Conservation (phyloP, 2,888 invertebrate genomes). For the Limnephilus auricula region DNA sequence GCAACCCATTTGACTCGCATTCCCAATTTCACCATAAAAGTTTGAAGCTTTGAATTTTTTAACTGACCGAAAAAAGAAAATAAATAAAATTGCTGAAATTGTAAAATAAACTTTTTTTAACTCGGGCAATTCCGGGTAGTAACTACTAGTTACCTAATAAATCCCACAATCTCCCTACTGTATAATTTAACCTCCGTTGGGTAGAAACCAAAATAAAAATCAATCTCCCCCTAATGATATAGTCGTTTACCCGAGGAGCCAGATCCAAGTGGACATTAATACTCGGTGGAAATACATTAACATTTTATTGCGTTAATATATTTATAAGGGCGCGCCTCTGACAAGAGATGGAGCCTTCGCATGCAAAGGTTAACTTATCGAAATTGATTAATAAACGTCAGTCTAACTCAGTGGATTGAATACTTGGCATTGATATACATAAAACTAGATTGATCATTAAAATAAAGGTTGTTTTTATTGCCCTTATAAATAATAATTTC, state of each 20-base stretch:
- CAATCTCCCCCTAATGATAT: conserved; percentile 55
- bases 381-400: conserved; percentile 34
- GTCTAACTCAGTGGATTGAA: conserved; percentile 5
- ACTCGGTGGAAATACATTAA: conserved; percentile 64
- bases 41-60: too few species aligned
- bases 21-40: too few species aligned
- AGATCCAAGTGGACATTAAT: conserved; percentile 63
- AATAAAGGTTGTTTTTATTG: not conserved
- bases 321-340: conserved; percentile 56
- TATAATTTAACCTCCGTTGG: not conserved
- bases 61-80: too few species aligned
- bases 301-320: conserved; percentile 66
- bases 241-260: conserved; percentile 22
- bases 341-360: conserved; percentile 44
- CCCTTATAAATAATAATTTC: not conserved
- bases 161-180: not conserved
- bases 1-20: not conserved
- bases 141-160: not conserved
- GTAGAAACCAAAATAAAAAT: not conserved
- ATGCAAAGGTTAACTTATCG: conserved; percentile 45
- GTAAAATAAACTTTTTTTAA: too few species aligned
- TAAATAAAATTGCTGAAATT: too few species aligned
- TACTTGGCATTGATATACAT: not conserved
- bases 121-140: too few species aligned
- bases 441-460: not conserved